Evolutionary conservation across 1,140 invertebrate species (phyloP).

Genomic region (Diorhabda sublineata): DNA sequence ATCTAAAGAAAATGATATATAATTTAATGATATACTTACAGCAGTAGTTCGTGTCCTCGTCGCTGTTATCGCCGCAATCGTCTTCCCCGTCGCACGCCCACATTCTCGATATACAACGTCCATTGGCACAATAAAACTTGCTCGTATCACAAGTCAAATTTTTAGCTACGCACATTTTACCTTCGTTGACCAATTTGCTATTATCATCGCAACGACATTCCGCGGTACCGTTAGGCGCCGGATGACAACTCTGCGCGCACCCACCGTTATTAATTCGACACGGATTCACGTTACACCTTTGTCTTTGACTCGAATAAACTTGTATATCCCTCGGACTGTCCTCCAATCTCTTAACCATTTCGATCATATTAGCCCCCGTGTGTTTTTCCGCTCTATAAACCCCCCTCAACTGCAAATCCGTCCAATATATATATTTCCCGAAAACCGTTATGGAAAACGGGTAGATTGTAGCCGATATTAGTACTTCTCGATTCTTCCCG

Average conservation of each 20-base stretch:
- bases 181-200: conserved; percentile 86
- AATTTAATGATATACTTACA: conserved; percentile 52
- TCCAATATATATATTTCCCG: conserved; percentile 94
- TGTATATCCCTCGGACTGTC: conserved; percentile 89
- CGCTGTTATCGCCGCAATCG: conserved; percentile 90
- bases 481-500: conserved; percentile 70
- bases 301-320: conserved; percentile 75
- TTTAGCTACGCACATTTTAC: conserved; percentile 82
- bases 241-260: conserved; percentile 92
- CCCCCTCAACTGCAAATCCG: conserved; percentile 88
- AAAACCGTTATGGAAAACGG: conserved; percentile 93
- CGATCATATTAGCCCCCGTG: conserved; percentile 90
- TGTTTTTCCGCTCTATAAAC: conserved; percentile 96
- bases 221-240: conserved; percentile 73
- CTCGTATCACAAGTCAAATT: conserved; percentile 83
- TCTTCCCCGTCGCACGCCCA: conserved; percentile 97
- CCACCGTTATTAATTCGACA: conserved; percentile 93
- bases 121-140: conserved; percentile 92
- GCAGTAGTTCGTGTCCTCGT: conserved; percentile 91
- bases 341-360: conserved; percentile 88
- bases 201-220: conserved; percentile 86
- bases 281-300: conserved; percentile 78
- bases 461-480: conserved; percentile 89
- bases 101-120: conserved; percentile 90
- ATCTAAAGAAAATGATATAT: not conserved